Evolutionary conservation across 2,797 vertebrate genomes (phyloP), one percentile per base, ranked within the genome.

Genomic region (Sebastiscus tertius): DNA sequence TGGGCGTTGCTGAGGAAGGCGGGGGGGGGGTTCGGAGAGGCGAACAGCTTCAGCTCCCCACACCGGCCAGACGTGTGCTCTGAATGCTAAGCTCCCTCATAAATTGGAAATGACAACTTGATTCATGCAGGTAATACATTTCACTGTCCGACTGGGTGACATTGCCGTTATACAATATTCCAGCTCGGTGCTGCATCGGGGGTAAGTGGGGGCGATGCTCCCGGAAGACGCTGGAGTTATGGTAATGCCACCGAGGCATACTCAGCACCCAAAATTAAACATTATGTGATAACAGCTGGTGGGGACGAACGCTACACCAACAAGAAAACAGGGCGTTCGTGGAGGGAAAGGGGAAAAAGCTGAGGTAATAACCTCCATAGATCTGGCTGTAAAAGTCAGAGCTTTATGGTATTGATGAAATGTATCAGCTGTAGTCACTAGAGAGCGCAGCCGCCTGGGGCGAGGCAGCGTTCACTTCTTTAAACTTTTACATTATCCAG

Each of bases 21-120:
- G 2, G 11, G 10, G 10, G 3, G 16, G 63, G 20, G 39, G 34
- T 36, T 58, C 10, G 6, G 36, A 26, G 64, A 69, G 39, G 76
- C 71, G 59, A 39, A 39, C 36, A 39, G 58, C 59, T 55, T 66
- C 34, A 71, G 58, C 60, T 46, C 6, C n/a, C 66, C 67, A 14
- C 67, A 8, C 39, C 29, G 46, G 34, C 34, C 55, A 18, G 77
- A 52, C 84, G 68, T 52, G 79, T 66, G 81, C 85, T 85, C 80
- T 71, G 90, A 88, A 90, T 92, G 78, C 78, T 79, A 77, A 93
- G 75, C 81, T 68, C 49, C 56, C 78, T 79, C 83, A 90, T 83
- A 80, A 93, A 94, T 91, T 83, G 84, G 87, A 92, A 84, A 91
- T 85, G 89, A 90, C 90, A 92, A 72, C 85, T 79, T 93, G 90